These are phyloP conservation scores for Calliphora vomitoria DNA, from an alignment of 2,888 invertebrate species.

Conservation along the genomic window DNA sequence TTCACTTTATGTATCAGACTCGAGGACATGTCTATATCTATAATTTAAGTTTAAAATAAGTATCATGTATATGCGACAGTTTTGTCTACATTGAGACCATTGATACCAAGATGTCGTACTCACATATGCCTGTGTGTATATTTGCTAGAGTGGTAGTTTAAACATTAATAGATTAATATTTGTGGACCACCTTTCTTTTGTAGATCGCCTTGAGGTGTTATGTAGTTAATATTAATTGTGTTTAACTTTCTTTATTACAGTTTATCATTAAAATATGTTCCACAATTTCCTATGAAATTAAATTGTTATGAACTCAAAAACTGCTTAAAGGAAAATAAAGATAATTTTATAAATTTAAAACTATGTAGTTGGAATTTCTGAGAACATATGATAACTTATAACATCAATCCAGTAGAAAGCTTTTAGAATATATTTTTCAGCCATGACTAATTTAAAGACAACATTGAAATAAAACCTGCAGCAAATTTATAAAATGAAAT, in stretches of 20 bases:
- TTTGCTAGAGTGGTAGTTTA: background rate
- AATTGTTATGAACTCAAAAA: background rate
- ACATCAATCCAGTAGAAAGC: too few species aligned
- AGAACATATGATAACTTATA: too few species aligned
- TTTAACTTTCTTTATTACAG: background rate
- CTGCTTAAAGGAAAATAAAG: background rate
- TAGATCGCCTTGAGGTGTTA: slow-evolving; percentile 35
- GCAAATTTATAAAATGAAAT: background rate
- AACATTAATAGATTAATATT: slow-evolving; percentile 19
- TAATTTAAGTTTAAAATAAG: slow-evolving; percentile 12
- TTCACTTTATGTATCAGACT: background rate
- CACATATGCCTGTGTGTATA: background rate
- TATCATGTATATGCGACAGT: background rate
- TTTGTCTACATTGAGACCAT: background rate
- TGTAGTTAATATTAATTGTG: slow-evolving; percentile 25
- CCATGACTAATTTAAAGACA: too few species aligned
- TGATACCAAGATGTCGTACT: slow-evolving; percentile 8
- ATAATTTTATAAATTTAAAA: background rate
- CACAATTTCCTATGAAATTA: background rate
- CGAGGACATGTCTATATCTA: background rate
- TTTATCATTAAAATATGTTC: slow-evolving; percentile 20
- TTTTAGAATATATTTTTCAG: too few species aligned
- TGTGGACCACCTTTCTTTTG: slow-evolving; percentile 24
- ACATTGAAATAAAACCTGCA: too few species aligned
- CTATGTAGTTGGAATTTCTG: background rate